phyloP scores from a whole-genome alignment of 2,888 invertebrate species.

The Acanthococcus lagerstroemiae region DNA sequence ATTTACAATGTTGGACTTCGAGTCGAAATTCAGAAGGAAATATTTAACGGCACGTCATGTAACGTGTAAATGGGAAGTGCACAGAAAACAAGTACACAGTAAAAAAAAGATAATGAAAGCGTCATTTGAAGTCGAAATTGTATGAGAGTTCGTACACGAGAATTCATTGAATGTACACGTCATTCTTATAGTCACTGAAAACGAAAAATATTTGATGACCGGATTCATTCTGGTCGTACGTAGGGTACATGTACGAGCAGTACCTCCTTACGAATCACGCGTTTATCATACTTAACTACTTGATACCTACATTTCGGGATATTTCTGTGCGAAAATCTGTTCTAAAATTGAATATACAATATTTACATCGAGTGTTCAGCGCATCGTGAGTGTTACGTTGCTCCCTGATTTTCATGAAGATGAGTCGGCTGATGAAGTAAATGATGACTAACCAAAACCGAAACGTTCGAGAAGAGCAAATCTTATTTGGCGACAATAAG shows the following conservation, averaged over 20 bases:
- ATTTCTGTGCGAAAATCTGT: too few species aligned
- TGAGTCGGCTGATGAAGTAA: background rate
- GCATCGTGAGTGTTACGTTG: background rate
- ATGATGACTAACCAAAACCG: background rate
- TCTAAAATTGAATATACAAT: too few species aligned
- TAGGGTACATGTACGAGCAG: background rate
- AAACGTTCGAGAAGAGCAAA: background rate
- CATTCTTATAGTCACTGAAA: background rate
- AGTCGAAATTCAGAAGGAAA: too few species aligned
- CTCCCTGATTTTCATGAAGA: background rate
- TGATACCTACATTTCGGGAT: background rate
- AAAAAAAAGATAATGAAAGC: background rate
- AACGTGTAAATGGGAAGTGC: background rate
- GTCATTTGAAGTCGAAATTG: background rate
- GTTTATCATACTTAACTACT: background rate
- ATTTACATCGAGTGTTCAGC: too few species aligned
- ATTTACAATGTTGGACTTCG: too few species aligned
- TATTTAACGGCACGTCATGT: too few species aligned
- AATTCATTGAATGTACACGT: too few species aligned
- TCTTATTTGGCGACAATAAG: background rate
- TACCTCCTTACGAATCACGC: background rate
- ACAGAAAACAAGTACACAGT: too few species aligned
- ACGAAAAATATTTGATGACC: background rate
- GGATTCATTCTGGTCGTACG: background rate
- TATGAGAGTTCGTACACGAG: background rate